phyloP scores from a whole-genome alignment of 1,140 invertebrate species.

The Lordiphosa stackelbergi region DNA sequence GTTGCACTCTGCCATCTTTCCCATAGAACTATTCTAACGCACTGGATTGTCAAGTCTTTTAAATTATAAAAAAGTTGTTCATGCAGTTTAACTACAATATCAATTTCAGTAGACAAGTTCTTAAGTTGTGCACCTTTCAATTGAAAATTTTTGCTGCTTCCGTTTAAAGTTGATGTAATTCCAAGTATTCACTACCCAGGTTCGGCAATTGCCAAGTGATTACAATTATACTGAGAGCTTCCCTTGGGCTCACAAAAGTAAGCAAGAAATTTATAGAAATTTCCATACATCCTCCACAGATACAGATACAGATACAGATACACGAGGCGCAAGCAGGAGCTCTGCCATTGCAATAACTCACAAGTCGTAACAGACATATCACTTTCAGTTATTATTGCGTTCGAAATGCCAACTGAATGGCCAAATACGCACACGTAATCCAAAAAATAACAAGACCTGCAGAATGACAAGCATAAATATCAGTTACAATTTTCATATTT shows the following conservation, averaged over 20 bases:
- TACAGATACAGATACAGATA: neutral
- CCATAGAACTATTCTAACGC: too few species aligned
- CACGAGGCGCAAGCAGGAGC: neutral
- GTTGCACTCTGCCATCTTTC: too few species aligned
- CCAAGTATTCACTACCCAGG: constrained; percentile 15
- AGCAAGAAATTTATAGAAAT: constrained; percentile 12
- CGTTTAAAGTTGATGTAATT: too few species aligned
- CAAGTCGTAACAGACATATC: constrained; percentile 42
- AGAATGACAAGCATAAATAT: constrained; percentile 72
- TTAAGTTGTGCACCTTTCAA: too few species aligned
- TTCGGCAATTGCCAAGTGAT: constrained; percentile 18
- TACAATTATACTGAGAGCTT: constrained; percentile 20
- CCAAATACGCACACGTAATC: constrained; percentile 48
- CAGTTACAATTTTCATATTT: constrained; percentile 73
- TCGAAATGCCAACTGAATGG: constrained; percentile 23
- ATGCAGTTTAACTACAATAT: too few species aligned
- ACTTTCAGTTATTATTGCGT: constrained; percentile 35
- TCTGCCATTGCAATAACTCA: constrained; percentile 42
- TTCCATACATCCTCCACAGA: neutral
- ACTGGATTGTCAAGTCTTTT: too few species aligned
- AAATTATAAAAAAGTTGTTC: too few species aligned
- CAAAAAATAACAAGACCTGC: constrained; percentile 58
- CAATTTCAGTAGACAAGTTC: too few species aligned
- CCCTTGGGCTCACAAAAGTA: constrained; percentile 13
- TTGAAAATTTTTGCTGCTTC: too few species aligned